phyloP scores from a whole-genome alignment of 2,797 vertebrate genomes.

The Schizopygopsis malacanthus region DNA sequence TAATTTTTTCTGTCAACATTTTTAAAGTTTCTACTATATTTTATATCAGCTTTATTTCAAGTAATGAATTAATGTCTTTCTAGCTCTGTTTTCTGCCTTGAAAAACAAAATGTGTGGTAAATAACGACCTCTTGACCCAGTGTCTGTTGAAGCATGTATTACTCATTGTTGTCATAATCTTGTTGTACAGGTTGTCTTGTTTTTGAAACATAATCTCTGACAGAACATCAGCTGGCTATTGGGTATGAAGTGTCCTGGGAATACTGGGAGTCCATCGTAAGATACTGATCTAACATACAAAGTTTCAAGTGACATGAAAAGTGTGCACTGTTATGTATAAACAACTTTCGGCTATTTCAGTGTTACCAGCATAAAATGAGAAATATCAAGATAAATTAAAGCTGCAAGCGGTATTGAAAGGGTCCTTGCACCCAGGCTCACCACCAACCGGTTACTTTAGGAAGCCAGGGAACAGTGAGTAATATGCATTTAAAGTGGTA shows the following conservation, averaged over 20 bases:
- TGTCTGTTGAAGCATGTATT: not conserved
- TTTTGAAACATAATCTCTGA: slow-evolving; percentile 31
- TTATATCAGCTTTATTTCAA: not conserved
- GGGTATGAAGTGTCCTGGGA: not conserved
- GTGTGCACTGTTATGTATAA: slow-evolving; percentile 64
- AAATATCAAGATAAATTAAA: not conserved
- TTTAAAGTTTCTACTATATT: not conserved
- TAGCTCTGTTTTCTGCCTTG: not conserved
- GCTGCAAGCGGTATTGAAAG: too few species aligned
- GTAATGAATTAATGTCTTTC: not conserved
- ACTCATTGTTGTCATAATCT: not conserved
- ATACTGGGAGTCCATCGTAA: not conserved
- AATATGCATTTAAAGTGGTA: too few species aligned
- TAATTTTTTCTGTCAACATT: too few species aligned
- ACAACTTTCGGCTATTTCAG: slow-evolving; percentile 58
- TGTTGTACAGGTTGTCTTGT: slow-evolving; percentile 12
- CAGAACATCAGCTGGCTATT: not conserved
- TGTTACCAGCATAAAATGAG: slow-evolving; percentile 33
- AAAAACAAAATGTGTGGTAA: not conserved
- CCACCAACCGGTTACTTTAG: too few species aligned
- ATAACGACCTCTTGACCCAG: not conserved
- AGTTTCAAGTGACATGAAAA: not conserved
- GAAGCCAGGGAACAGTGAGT: too few species aligned
- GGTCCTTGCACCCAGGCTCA: too few species aligned
- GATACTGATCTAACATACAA: slow-evolving; percentile 5